Percentiles rank a stretch among this genome's conserved stretches.
These are phyloP conservation scores for Drosophila lacicola DNA, from an alignment of 2,888 invertebrate genomes.

Conservation along the genomic window DNA sequence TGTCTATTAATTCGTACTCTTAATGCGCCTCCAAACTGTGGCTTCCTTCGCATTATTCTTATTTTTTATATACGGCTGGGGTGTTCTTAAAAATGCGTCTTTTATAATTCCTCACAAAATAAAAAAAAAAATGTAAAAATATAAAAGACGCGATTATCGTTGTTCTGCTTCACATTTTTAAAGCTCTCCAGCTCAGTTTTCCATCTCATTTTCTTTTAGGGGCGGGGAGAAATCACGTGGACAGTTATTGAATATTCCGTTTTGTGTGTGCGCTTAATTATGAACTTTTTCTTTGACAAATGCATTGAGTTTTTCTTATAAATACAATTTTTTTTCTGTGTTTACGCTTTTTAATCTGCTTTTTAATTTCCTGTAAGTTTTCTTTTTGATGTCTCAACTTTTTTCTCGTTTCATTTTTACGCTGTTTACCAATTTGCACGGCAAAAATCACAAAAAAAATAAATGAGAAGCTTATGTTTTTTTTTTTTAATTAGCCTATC, in stretches of 20 bases:
- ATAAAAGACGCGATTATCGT: slow-evolving; percentile 66
- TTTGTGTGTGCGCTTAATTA: slow-evolving; percentile 81
- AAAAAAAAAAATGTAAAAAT: slow-evolving; percentile 7
- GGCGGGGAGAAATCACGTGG: slow-evolving; percentile 19
- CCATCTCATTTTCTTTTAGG: slow-evolving; percentile 12
- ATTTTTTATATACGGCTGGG: not conserved
- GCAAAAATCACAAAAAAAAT: slow-evolving; percentile 22
- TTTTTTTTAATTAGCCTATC: slow-evolving; percentile 70
- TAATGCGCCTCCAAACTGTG: slow-evolving; percentile 53
- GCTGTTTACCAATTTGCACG: slow-evolving; percentile 57
- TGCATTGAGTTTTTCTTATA: slow-evolving; percentile 42
- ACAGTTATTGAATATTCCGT: slow-evolving; percentile 76
- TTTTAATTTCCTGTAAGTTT: slow-evolving; percentile 72
- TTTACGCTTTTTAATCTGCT: slow-evolving; percentile 68
- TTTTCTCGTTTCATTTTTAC: slow-evolving; percentile 51
- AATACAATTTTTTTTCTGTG: slow-evolving; percentile 20
- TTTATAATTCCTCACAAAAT: too few relatives aligned
- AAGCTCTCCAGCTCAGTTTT: slow-evolving; percentile 19
- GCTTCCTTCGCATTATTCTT: slow-evolving; percentile 26
- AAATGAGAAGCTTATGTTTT: slow-evolving; percentile 54
- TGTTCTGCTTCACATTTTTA: slow-evolving; percentile 49
- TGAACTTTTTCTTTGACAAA: slow-evolving; percentile 74
- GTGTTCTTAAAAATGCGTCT: slow-evolving; percentile 1
- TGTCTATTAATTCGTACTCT: slow-evolving; percentile 59
- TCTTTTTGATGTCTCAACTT: slow-evolving; percentile 76